These are phyloP conservation scores for Cyrtonyx montezumae DNA, from an alignment of 2,113 vertebrate species.

Conservation along the genomic window DNA sequence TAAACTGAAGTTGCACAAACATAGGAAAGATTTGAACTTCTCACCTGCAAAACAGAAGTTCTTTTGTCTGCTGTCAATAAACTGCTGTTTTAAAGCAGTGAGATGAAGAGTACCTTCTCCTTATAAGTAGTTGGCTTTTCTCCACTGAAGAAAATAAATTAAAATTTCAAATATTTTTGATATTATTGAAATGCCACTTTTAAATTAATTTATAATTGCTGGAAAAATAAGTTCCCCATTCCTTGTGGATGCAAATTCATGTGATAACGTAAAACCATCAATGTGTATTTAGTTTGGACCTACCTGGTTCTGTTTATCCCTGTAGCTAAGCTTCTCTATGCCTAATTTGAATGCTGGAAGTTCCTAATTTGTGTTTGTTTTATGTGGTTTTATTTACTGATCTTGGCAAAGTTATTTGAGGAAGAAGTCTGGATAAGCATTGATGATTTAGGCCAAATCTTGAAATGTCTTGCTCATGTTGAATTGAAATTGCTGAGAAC, in stretches of 20 bases:
- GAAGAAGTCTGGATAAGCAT: background rate
- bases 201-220: background rate
- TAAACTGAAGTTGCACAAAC: background rate
- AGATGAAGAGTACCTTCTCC: background rate
- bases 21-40: background rate
- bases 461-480: background rate
- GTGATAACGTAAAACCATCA: background rate
- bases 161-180: background rate
- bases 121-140: background rate
- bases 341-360: background rate
- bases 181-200: background rate
- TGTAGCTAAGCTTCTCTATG: background rate
- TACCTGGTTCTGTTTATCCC: background rate
- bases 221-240: background rate
- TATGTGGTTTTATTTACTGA: constrained; percentile 45
- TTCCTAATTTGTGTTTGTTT: constrained; percentile 9
- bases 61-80: background rate
- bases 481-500: background rate
- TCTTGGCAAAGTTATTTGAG: background rate
- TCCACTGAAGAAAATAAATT: background rate
- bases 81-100: background rate
- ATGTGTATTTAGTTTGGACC: background rate
- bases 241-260: background rate
- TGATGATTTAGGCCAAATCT: background rate
- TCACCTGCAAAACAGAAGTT: background rate